Conservation (phyloP, 2,113 vertebrate genomes). For the chimpanzee (Pan troglodytes) region DNA sequence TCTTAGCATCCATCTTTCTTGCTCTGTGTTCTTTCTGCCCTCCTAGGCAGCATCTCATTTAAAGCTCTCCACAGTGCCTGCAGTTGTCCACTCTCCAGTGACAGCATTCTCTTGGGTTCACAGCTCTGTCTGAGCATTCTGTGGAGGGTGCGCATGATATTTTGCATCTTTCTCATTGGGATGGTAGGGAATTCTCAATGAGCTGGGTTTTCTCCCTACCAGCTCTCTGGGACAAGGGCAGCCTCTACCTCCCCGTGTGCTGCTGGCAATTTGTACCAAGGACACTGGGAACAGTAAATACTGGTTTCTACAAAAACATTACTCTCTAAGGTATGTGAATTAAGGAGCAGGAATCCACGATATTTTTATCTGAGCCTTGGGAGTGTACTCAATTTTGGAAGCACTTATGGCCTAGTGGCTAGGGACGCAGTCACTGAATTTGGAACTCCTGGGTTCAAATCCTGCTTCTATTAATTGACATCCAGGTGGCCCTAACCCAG, state of each 20-base stretch:
- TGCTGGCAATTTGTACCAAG: neutral
- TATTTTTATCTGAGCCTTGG: neutral
- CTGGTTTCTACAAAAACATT: neutral
- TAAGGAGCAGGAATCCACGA: neutral
- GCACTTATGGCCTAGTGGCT: accelerated
- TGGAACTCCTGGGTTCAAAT: neutral
- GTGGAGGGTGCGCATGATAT: accelerated
- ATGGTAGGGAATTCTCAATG: neutral
- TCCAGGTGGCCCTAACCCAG: neutral
- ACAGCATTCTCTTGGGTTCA: accelerated
- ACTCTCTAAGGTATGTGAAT: neutral
- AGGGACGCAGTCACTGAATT: neutral
- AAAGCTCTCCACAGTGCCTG: accelerated
- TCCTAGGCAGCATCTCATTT: neutral
- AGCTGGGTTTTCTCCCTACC: neutral
- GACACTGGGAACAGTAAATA: neutral
- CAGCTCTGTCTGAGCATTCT: neutral
- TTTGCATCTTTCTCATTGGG: too few relatives aligned
- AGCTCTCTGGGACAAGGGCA: neutral
- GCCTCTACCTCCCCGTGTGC: too few relatives aligned
- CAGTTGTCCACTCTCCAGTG: accelerated
- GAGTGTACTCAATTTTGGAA: neutral
- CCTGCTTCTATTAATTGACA: neutral
- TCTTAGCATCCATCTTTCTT: too few relatives aligned
- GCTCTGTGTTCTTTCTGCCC: neutral